These are phyloP conservation scores for Suncus etruscus DNA, from an alignment of 2,113 vertebrate genomes.

Conservation along the genomic window DNA sequence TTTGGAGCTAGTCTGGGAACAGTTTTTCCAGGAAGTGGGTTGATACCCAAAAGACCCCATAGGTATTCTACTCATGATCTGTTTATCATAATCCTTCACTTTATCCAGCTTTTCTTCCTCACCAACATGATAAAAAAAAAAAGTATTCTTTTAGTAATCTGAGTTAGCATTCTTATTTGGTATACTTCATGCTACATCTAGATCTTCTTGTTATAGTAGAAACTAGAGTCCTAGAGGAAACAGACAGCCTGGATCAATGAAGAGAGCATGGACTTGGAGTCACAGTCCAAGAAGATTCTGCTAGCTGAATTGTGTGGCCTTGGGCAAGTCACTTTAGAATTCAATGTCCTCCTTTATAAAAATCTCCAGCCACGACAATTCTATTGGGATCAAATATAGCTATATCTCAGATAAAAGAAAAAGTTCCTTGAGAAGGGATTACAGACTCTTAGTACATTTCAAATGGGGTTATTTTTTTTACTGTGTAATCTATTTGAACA, in stretches of 20 bases:
- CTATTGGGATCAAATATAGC: neutral
- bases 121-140: neutral
- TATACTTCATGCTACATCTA: neutral
- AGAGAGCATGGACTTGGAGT: neutral
- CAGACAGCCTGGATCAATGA: neutral
- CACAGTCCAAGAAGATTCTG: neutral
- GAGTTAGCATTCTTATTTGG: neutral
- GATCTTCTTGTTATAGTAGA: neutral
- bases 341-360: neutral
- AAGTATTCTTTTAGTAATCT: neutral
- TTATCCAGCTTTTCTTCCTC: constrained; percentile 4
- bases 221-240: neutral
- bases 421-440: constrained; percentile 34
- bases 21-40: neutral
- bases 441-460: constrained; percentile 36
- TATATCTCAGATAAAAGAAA: neutral
- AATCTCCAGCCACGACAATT: neutral
- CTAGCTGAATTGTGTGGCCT: neutral
- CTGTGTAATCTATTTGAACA: neutral
- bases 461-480: constrained; percentile 44
- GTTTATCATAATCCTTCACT: neutral
- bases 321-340: neutral
- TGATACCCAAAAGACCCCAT: neutral
- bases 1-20: neutral
- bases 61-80: neutral